Percentiles rank a stretch among this genome's conserved stretches.
These are phyloP conservation scores for Paratrypauchen microcephalus DNA, from an alignment of 2,797 vertebrate genomes.

Conservation along the genomic window DNA sequence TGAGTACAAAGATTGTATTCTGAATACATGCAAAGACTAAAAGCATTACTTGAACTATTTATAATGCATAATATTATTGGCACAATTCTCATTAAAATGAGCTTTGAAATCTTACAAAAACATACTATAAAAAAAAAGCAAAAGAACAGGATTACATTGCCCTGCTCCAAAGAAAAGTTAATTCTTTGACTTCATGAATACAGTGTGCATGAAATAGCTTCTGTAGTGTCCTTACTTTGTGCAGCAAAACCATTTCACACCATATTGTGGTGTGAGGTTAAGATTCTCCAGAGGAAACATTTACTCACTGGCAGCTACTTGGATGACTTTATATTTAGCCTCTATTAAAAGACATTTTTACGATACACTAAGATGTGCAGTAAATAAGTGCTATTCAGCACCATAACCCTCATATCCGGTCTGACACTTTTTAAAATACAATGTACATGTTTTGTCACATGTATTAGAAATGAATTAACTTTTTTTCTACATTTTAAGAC, in stretches of 20 bases:
- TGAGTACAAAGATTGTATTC: conserved; percentile 13
- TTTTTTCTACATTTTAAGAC: not conserved
- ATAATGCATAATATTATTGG: conserved; percentile 24
- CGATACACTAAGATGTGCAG: conserved; percentile 17
- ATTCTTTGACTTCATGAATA: not conserved
- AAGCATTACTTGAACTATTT: conserved; percentile 8
- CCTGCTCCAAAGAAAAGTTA: not conserved
- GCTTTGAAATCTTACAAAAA: conserved; percentile 15
- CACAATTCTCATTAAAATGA: conserved; percentile 30
- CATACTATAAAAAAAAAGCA: conserved; percentile 27
- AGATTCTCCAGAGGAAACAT: not conserved
- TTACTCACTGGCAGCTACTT: not conserved
- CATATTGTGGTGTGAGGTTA: not conserved
- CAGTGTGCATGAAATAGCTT: conserved; percentile 6
- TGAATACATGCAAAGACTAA: conserved; percentile 1
- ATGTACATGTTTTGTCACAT: not conserved
- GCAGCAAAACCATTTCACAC: not conserved
- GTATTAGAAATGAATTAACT: not conserved
- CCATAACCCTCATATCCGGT: not conserved
- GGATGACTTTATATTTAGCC: not conserved
- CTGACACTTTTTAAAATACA: not conserved
- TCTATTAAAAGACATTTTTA: conserved; percentile 11
- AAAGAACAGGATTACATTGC: conserved; percentile 14
- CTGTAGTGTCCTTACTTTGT: conserved; percentile 12
- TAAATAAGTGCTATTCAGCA: conserved; percentile 12